Conservation (phyloP, 92 coral and sea anemone species). For the Zoanthus gigantus region DNA sequence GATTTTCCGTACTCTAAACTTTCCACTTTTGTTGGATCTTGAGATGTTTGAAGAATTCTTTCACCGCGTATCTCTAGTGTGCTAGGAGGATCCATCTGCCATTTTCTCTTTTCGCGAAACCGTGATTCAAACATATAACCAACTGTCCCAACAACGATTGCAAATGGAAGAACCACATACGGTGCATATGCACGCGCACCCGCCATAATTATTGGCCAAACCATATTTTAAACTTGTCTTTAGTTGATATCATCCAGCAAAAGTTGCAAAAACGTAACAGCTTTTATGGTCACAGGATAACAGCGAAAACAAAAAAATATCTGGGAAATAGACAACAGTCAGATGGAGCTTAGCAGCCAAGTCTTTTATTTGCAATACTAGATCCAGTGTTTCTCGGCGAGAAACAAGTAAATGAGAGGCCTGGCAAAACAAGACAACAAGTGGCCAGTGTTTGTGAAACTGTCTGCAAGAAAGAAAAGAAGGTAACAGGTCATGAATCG, state of each 20-base stretch:
- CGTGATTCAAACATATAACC: conserved; percentile 91
- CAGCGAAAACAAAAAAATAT: not conserved
- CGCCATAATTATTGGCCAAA: conserved; percentile 84
- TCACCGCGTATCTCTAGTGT: conserved; percentile 92
- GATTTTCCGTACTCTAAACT: conserved; percentile 82
- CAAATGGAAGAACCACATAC: conserved; percentile 90
- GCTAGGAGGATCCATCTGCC: conserved; percentile 87
- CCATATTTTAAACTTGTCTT: conserved; percentile 52
- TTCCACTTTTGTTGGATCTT: conserved; percentile 85
- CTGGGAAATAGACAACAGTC: not conserved
- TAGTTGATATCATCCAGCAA: not conserved
- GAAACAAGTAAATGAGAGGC: conserved; percentile 35
- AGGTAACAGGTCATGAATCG: not conserved
- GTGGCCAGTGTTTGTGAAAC: not conserved
- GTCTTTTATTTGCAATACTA: not conserved
- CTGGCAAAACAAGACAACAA: conserved; percentile 56
- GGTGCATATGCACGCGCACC: conserved; percentile 90
- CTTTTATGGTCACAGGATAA: not conserved
- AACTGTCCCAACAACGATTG: conserved; percentile 88
- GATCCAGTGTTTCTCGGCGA: conserved; percentile 10
- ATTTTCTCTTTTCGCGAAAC: conserved; percentile 78
- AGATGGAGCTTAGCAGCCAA: not conserved
- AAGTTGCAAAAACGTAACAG: not conserved
- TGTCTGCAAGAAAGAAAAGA: conserved; percentile 27
- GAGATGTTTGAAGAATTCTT: conserved; percentile 77